Evolutionary conservation across 92 coral and sea anemone genomes (phyloP).

Genomic region (Porites lobata): DNA sequence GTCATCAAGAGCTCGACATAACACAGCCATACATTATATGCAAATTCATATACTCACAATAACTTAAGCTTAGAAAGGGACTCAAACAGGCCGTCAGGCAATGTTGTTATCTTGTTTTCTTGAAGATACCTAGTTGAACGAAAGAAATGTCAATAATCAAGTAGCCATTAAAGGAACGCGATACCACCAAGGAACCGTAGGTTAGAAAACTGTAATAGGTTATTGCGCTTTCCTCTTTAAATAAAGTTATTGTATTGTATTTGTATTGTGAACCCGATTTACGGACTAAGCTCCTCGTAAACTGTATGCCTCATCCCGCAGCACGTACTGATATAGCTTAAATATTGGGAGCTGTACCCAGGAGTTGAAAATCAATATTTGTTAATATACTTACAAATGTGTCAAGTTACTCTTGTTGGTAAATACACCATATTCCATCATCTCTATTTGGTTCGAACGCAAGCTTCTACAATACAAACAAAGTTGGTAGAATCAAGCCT

Average conservation of each 20-base stretch:
- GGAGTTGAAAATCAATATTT: background rate
- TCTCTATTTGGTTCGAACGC: constrained; percentile 22
- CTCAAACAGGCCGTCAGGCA: background rate
- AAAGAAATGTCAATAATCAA: background rate
- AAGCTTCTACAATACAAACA: constrained; percentile 6
- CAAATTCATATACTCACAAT: background rate
- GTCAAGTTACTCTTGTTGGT: constrained; percentile 16
- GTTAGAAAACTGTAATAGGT: no score
- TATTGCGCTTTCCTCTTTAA: no score
- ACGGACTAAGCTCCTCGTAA: no score
- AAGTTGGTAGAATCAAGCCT: background rate
- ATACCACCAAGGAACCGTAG: background rate
- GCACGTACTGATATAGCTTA: background rate
- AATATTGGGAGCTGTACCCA: background rate
- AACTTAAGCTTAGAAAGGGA: background rate
- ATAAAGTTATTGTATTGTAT: background rate
- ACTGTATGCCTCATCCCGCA: background rate
- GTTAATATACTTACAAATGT: constrained; percentile 13
- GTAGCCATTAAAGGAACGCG: background rate
- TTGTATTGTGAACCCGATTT: background rate
- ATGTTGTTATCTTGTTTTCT: background rate
- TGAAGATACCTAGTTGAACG: background rate
- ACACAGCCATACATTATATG: background rate
- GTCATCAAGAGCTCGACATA: background rate
- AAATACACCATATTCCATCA: constrained; percentile 18